Percentiles rank a stretch among this genome's conserved stretches.
Evolutionary conservation across 2,113 vertebrate species (phyloP).

Genomic region (Clarias magur): DNA sequence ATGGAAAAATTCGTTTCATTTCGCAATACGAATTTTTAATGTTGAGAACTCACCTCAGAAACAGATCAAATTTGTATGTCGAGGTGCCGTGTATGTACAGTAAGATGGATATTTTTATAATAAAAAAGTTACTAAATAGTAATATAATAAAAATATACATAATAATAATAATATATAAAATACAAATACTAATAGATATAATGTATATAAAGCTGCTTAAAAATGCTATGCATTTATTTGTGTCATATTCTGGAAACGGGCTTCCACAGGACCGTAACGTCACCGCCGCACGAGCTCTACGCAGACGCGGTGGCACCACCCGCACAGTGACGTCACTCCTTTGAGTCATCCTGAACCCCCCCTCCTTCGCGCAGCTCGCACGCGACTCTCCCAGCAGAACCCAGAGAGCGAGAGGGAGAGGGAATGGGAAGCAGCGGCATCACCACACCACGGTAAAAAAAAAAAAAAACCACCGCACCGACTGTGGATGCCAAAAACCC

Average conservation of each 20-base stretch:
- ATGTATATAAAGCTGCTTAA: too few species aligned
- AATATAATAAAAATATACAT: too few species aligned
- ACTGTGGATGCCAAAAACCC: constrained; percentile 24
- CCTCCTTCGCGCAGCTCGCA: constrained; percentile 53
- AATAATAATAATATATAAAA: too few species aligned
- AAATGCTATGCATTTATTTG: neutral
- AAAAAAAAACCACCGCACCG: constrained; percentile 29
- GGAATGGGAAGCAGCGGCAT: constrained; percentile 46
- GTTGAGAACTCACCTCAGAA: too few species aligned
- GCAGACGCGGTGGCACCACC: constrained; percentile 74
- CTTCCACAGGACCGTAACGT: neutral
- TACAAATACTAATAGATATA: too few species aligned
- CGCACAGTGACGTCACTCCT: constrained; percentile 69
- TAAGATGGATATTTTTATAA: too few species aligned
- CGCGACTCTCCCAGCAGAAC: constrained; percentile 63
- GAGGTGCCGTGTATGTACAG: too few species aligned
- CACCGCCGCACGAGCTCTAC: constrained; percentile 48
- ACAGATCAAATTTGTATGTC: too few species aligned
- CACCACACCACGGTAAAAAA: constrained; percentile 26
- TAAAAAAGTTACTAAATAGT: too few species aligned
- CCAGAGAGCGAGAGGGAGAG: constrained; percentile 49
- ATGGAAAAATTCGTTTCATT: too few species aligned
- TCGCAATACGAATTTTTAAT: too few species aligned
- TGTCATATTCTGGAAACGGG: neutral
- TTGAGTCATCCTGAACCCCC: neutral